A percentile compares a stretch with the other conserved stretches of the same genome.
Evolutionary conservation across 2,888 invertebrate genomes (phyloP).

Genomic region (Criorhina ranunculi): DNA sequence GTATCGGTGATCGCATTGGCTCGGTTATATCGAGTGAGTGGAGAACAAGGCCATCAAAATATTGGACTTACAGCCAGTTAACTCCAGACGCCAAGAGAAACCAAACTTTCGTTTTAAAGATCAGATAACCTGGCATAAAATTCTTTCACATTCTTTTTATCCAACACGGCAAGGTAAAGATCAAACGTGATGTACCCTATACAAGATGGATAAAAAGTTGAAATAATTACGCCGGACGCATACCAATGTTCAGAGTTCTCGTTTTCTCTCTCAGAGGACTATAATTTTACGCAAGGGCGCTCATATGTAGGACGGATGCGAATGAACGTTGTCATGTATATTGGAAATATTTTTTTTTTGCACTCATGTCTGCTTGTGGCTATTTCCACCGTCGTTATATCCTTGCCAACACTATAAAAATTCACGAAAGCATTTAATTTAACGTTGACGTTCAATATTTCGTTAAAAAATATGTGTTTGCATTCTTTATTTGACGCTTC

Average conservation of each 20-base stretch:
- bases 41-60: no score
- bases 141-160: no score
- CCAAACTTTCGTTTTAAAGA: no score
- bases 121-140: no score
- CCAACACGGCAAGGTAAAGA: no score
- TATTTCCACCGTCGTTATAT: slow-evolving; percentile 1
- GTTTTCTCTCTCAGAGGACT: background rate
- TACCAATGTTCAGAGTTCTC: slow-evolving; percentile 15
- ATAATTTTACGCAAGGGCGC: slow-evolving; percentile 36
- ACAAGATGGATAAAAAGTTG: background rate
- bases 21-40: no score
- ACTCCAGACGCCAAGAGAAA: no score
- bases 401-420: slow-evolving; percentile 15
- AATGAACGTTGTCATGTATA: slow-evolving; percentile 33
- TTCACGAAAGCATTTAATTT: slow-evolving; percentile 15
- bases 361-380: background rate
- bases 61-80: no score
- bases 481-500: background rate
- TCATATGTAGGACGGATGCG: slow-evolving; percentile 8
- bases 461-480: background rate
- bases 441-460: slow-evolving; percentile 1
- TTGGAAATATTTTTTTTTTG: slow-evolving; percentile 11
- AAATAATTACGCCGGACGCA: slow-evolving; percentile 2
- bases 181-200: background rate
- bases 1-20: no score